A percentile compares a stretch with the other conserved stretches of the same genome.
phyloP scores from a whole-genome alignment of 1,140 invertebrate genomes.

The Drosophila elegans region DNA sequence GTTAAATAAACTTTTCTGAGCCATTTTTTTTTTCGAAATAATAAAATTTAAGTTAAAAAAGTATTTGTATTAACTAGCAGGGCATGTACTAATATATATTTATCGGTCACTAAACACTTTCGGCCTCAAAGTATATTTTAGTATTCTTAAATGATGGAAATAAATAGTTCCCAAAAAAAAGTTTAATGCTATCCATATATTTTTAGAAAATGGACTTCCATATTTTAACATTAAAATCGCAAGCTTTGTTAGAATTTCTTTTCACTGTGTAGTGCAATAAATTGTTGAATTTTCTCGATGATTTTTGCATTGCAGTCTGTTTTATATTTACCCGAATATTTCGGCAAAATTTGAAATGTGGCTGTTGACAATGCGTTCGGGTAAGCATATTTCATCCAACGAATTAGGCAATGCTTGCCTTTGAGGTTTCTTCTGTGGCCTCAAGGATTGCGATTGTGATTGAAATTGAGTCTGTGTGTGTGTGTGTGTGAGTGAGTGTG shows the following conservation, averaged over 20 bases:
- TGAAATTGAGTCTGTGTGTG: background rate
- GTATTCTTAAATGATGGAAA: too few relatives aligned
- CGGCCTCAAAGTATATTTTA: too few relatives aligned
- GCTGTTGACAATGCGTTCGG: conserved; percentile 10
- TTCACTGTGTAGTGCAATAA: background rate
- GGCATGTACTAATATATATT: too few relatives aligned
- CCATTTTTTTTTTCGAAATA: too few relatives aligned
- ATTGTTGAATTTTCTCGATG: background rate
- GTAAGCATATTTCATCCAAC: conserved; percentile 27
- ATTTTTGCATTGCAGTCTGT: conserved; percentile 2
- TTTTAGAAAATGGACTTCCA: too few relatives aligned
- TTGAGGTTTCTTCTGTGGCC: background rate
- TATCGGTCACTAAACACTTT: too few relatives aligned
- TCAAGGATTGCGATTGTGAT: conserved; percentile 2
- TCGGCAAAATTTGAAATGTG: background rate
- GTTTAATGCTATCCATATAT: too few relatives aligned
- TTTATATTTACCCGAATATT: background rate
- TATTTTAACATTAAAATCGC: too few relatives aligned
- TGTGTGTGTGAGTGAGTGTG: background rate
- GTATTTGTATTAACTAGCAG: too few relatives aligned
- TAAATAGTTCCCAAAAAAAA: too few relatives aligned
- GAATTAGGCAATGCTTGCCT: conserved; percentile 8
- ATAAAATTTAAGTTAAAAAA: too few relatives aligned
- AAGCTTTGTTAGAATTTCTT: background rate
- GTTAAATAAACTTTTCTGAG: too few relatives aligned